A percentile compares a stretch with the other conserved stretches of the same genome.
phyloP scores from a whole-genome alignment of 2,113 vertebrate species.

The Gymnocephalus cernua region DNA sequence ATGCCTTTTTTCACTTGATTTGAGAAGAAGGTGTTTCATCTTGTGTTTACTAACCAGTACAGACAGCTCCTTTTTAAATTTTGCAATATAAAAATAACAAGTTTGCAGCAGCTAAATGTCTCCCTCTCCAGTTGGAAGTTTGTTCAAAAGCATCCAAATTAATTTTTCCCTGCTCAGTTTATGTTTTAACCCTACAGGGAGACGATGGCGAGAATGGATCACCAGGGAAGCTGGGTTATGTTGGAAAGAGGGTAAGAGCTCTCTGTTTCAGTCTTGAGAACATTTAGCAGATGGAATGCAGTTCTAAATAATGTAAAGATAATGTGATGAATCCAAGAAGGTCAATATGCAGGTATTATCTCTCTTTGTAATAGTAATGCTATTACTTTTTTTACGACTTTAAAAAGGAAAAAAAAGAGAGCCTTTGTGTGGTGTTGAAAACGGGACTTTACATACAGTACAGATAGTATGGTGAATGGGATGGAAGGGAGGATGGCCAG shows the following conservation, averaged over 20 bases:
- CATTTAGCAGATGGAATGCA: not conserved
- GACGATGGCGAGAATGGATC: constrained; percentile 78
- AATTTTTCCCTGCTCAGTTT: not conserved
- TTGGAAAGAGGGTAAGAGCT: constrained; percentile 86
- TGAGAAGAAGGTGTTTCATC: not conserved
- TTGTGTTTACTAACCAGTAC: not conserved
- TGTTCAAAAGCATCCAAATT: not conserved
- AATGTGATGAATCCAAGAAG: not conserved
- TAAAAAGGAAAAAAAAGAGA: too few relatives aligned
- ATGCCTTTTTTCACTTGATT: not conserved
- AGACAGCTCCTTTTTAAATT: not conserved
- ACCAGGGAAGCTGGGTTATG: constrained; percentile 78
- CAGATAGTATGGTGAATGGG: not conserved
- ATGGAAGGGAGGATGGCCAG: not conserved
- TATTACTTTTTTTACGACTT: not conserved
- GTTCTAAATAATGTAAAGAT: not conserved
- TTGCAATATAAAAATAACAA: not conserved
- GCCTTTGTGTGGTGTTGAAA: not conserved
- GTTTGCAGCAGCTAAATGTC: not conserved
- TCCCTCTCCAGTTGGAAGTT: not conserved
- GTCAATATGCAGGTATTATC: not conserved
- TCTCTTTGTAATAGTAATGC: not conserved
- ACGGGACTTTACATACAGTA: not conserved
- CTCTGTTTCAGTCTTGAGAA: not conserved
- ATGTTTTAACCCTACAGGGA: constrained; percentile 80